Conservation (phyloP, 2,888 invertebrate species). For the Caenorhabditis sp. region DNA sequence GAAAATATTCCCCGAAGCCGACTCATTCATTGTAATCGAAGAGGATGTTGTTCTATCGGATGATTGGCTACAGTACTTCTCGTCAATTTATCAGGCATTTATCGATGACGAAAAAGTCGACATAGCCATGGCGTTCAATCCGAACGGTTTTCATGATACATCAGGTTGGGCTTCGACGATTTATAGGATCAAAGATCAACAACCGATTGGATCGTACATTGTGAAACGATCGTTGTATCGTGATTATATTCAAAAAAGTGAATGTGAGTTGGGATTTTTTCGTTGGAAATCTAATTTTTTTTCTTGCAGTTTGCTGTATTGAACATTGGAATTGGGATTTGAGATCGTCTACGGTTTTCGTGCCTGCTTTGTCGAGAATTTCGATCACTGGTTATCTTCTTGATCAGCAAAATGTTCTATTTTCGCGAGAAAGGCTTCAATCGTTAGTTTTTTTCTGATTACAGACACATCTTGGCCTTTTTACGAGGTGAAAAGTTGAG, state of each 20-base stretch:
- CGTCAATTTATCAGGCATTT: conserved; percentile 33
- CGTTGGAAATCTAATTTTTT: no score
- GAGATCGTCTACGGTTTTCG: conserved; percentile 8
- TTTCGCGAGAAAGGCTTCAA: conserved; percentile 6
- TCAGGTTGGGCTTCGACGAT: conserved; percentile 33
- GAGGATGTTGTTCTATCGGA: conserved; percentile 45
- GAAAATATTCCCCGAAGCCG: conserved; percentile 47
- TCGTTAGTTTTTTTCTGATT: conserved; percentile 3
- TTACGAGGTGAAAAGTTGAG: neutral
- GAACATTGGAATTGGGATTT: conserved; percentile 36
- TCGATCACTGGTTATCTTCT: conserved; percentile 15
- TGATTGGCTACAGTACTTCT: conserved; percentile 49
- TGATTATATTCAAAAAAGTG: conserved; percentile 29
- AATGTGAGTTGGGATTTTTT: conserved; percentile 16
- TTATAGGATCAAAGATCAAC: conserved; percentile 41
- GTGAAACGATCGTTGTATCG: conserved; percentile 39
- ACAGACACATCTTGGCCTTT: neutral
- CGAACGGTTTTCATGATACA: conserved; percentile 46
- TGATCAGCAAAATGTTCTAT: conserved; percentile 19
- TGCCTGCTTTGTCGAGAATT: conserved; percentile 30
- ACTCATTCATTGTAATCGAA: conserved; percentile 50
- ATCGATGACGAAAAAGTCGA: conserved; percentile 30
- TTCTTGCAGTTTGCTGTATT: conserved; percentile 33
- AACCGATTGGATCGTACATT: conserved; percentile 48
- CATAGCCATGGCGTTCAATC: conserved; percentile 49